These are phyloP conservation scores for Zeus faber DNA, from an alignment of 2,113 vertebrate species.

Conservation along the genomic window DNA sequence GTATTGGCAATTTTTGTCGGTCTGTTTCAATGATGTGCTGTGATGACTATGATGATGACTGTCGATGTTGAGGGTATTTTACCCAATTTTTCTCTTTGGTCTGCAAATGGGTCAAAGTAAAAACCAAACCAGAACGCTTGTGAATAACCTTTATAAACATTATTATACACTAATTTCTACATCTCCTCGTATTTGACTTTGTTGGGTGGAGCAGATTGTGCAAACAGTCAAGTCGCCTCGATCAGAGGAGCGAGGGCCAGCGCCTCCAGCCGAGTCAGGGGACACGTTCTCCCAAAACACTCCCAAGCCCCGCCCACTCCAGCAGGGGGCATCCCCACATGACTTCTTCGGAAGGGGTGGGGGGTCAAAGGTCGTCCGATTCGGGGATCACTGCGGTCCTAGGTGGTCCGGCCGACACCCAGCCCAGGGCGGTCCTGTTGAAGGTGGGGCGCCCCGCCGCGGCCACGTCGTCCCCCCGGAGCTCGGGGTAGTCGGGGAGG, in stretches of 20 bases:
- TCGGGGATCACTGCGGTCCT: constrained; percentile 77
- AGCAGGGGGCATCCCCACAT: constrained; percentile 29
- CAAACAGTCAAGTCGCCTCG: not conserved
- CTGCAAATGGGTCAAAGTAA: too few species aligned
- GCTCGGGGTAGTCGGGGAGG: constrained; percentile 74
- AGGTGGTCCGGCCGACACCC: constrained; percentile 75
- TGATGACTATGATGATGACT: too few species aligned
- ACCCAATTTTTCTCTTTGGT: too few species aligned
- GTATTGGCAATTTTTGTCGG: too few species aligned
- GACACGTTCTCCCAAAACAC: constrained; percentile 18
- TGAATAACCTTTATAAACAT: constrained; percentile 37
- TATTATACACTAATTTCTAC: constrained; percentile 41
- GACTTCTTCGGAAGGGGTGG: constrained; percentile 16
- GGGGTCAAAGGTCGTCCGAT: constrained; percentile 87
- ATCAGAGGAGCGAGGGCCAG: constrained; percentile 1
- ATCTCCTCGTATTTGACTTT: constrained; percentile 6
- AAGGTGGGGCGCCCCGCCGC: constrained; percentile 82
- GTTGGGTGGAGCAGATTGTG: not conserved
- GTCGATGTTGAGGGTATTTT: too few species aligned
- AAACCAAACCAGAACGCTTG: not conserved
- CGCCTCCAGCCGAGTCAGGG: constrained; percentile 7
- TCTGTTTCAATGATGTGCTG: too few species aligned
- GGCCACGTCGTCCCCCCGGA: constrained; percentile 70
- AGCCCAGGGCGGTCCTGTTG: constrained; percentile 91
- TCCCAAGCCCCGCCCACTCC: constrained; percentile 23